Evolutionary conservation across 1,140 invertebrate genomes (phyloP).

Genomic region (Drosophila equinoxialis): DNA sequence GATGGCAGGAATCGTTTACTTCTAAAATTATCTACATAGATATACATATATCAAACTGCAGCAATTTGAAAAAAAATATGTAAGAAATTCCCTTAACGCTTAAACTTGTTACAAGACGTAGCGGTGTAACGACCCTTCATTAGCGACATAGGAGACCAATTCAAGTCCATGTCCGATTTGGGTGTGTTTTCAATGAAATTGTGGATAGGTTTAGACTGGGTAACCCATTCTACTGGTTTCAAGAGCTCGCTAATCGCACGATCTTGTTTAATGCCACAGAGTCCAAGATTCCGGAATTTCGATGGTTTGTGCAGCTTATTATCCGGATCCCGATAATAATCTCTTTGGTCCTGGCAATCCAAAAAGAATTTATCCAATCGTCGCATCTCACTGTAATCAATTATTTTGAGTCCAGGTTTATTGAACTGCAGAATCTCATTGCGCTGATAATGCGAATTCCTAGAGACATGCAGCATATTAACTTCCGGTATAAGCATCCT

Average conservation of each 20-base stretch:
- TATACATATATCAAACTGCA: background rate
- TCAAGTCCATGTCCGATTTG: background rate
- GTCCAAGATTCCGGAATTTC: slow-evolving; percentile 35
- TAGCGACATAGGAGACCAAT: background rate
- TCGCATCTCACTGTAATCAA: slow-evolving; percentile 47
- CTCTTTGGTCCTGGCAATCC: slow-evolving; percentile 61
- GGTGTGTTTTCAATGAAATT: slow-evolving; percentile 19
- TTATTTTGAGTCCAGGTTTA: slow-evolving; percentile 31
- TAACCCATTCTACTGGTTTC: slow-evolving; percentile 26
- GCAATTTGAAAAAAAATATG: background rate
- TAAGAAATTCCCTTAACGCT: background rate
- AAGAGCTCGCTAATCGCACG: background rate
- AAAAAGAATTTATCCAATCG: slow-evolving; percentile 57
- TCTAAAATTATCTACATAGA: slow-evolving; percentile 1
- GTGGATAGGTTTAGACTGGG: slow-evolving; percentile 51
- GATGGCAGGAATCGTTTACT: background rate
- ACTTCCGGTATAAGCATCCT: slow-evolving; percentile 47
- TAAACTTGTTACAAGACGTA: background rate
- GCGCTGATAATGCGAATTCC: slow-evolving; percentile 39
- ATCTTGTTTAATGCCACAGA: slow-evolving; percentile 42
- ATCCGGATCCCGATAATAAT: slow-evolving; percentile 59
- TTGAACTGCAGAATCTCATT: slow-evolving; percentile 40
- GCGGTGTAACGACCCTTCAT: background rate
- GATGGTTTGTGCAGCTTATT: slow-evolving; percentile 39
- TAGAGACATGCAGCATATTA: slow-evolving; percentile 57